A percentile compares a stretch with the other conserved stretches of the same genome.
phyloP scores from a whole-genome alignment of 2,888 invertebrate species.

The Formica aserva region DNA sequence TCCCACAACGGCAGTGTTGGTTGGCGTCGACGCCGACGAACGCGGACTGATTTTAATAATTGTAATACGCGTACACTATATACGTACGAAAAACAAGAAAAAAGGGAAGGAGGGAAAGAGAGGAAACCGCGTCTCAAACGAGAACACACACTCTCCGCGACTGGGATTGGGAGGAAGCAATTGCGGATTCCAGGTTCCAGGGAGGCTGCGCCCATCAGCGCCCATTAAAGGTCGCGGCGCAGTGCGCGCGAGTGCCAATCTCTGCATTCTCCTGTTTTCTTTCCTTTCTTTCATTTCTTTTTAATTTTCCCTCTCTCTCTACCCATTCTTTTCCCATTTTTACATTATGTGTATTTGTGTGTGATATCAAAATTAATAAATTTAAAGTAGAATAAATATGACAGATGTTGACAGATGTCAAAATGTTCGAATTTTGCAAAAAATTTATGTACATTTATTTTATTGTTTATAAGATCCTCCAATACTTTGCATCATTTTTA shows the following conservation, averaged over 20 bases:
- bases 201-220: slow-evolving; percentile 76
- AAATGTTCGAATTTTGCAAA: neutral
- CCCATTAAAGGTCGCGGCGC: slow-evolving; percentile 79
- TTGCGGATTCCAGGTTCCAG: slow-evolving; percentile 71
- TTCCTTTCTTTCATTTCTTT: slow-evolving; percentile 50
- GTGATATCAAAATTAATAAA: neutral
- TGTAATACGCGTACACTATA: neutral
- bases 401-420: neutral
- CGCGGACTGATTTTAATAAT: slow-evolving; percentile 51
- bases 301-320: neutral
- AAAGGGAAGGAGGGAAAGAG: slow-evolving; percentile 27
- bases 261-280: slow-evolving; percentile 46
- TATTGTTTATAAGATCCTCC: neutral
- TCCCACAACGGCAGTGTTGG: slow-evolving; percentile 25
- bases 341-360: neutral
- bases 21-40: slow-evolving; percentile 1
- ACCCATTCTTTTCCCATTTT: neutral
- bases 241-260: slow-evolving; percentile 69
- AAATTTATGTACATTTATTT: neutral
- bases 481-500: neutral
- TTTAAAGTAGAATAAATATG: neutral
- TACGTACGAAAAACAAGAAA: neutral
- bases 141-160: slow-evolving; percentile 59
- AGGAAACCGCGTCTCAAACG: slow-evolving; percentile 32
- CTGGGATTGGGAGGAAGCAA: slow-evolving; percentile 66